Evolutionary conservation across 2,888 invertebrate genomes (phyloP).

Genomic region (Odontothrips loti): DNA sequence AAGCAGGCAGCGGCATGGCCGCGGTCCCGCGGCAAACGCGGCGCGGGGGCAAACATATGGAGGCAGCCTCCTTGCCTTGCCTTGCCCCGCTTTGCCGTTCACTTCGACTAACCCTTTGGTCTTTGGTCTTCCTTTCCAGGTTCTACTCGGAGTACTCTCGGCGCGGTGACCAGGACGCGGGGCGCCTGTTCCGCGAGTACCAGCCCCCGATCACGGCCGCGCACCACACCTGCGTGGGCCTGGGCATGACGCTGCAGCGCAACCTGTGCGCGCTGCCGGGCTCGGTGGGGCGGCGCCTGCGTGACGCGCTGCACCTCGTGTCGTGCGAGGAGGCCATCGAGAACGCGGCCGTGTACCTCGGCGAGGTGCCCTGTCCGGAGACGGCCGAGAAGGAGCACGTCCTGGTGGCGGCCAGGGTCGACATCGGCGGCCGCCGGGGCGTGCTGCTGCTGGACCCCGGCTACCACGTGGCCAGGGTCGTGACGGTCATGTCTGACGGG

Average conservation of each 20-base stretch:
- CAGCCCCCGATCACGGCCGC: slow-evolving; percentile 70
- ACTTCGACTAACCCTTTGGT: no score
- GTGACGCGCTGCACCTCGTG: slow-evolving; percentile 64
- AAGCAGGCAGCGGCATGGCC: no score
- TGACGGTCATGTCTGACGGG: slow-evolving; percentile 82
- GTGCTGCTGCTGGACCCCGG: slow-evolving; percentile 83
- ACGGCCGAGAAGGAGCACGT: slow-evolving; percentile 83
- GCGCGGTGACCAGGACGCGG: slow-evolving; percentile 60
- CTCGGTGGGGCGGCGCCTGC: slow-evolving; percentile 54
- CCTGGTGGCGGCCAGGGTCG: slow-evolving; percentile 69
- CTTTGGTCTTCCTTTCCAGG: slow-evolving; percentile 50
- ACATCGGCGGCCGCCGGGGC: slow-evolving; percentile 68
- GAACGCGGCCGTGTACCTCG: slow-evolving; percentile 52
- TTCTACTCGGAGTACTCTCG: slow-evolving; percentile 55
- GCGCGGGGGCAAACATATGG: no score
- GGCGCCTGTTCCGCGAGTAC: slow-evolving; percentile 71
- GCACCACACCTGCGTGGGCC: slow-evolving; percentile 84
- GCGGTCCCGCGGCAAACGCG: no score
- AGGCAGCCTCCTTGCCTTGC: no score
- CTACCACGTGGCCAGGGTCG: slow-evolving; percentile 80
- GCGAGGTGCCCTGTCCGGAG: slow-evolving; percentile 52
- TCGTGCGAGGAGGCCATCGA: slow-evolving; percentile 78
- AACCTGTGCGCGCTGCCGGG: slow-evolving; percentile 54
- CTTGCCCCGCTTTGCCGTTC: no score
- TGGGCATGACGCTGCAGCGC: slow-evolving; percentile 73